Percentiles rank a stretch among this genome's conserved stretches.
Evolutionary conservation across 2,797 vertebrate genomes (phyloP).

Genomic region (Microchirus variegatus): DNA sequence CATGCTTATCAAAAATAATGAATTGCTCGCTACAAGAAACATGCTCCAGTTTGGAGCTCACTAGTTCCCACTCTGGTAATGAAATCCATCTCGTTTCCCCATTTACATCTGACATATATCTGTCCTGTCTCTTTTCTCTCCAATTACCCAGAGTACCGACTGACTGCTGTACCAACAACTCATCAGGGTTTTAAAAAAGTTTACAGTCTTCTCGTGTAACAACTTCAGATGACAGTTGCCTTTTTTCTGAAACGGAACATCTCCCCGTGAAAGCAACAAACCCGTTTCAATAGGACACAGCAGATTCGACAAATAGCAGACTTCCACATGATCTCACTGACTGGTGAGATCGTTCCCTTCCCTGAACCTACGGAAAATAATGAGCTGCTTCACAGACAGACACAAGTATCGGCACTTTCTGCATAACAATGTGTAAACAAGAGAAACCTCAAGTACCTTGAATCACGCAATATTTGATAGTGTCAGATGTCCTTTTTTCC

Average conservation of each 20-base stretch:
- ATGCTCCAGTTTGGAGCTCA: not conserved
- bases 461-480: slow-evolving; percentile 39
- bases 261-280: slow-evolving; percentile 15
- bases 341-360: slow-evolving; percentile 21
- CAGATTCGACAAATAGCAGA: slow-evolving; percentile 30
- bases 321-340: slow-evolving; percentile 35
- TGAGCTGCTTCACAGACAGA: slow-evolving; percentile 38
- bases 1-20: not conserved
- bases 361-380: slow-evolving; percentile 47
- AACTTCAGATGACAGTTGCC: slow-evolving; percentile 1
- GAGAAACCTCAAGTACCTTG: slow-evolving; percentile 21
- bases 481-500: slow-evolving; percentile 15
- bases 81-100: slow-evolving; percentile 13
- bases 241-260: slow-evolving; percentile 10
- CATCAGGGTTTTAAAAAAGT: slow-evolving; percentile 36
- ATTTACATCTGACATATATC: slow-evolving; percentile 4
- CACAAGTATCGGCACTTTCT: slow-evolving; percentile 26
- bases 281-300: slow-evolving; percentile 19
- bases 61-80: slow-evolving; percentile 2
- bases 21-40: slow-evolving; percentile 2
- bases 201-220: slow-evolving; percentile 16
- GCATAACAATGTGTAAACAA: slow-evolving; percentile 31
- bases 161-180: slow-evolving; percentile 4
- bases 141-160: slow-evolving; percentile 21
- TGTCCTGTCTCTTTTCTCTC: slow-evolving; percentile 8